A percentile compares a stretch with the other conserved stretches of the same genome.
Evolutionary conservation across 23 tunicate genomes (phyloP).

Genomic region (Corella eumyota): DNA sequence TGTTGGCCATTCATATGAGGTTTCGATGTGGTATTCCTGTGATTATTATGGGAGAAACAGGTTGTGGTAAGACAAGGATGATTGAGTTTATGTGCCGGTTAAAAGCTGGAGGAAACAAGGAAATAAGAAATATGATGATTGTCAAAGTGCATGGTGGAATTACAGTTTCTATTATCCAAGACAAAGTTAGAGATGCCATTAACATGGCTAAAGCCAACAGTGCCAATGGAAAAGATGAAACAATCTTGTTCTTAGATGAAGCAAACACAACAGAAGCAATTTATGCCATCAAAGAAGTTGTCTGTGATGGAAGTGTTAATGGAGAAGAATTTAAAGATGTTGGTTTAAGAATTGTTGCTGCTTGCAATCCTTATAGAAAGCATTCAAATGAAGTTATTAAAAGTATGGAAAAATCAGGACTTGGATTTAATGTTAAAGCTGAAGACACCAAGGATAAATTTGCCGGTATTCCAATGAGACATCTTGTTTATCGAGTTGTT

Average conservation of each 20-base stretch:
- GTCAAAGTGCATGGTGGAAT: slow-evolving; percentile 59
- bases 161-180: slow-evolving; percentile 16
- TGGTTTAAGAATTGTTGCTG: slow-evolving; percentile 28
- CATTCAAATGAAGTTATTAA: slow-evolving; percentile 22
- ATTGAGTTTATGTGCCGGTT: slow-evolving; percentile 54
- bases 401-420: slow-evolving; percentile 25
- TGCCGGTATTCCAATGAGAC: slow-evolving; percentile 34
- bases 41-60: slow-evolving; percentile 61
- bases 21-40: slow-evolving; percentile 61
- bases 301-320: slow-evolving; percentile 32
- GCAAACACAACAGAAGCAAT: slow-evolving; percentile 67
- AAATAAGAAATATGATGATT: slow-evolving; percentile 15
- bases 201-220: slow-evolving; percentile 13
- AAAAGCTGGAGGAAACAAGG: slow-evolving; percentile 6
- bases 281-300: slow-evolving; percentile 51
- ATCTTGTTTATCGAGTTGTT: slow-evolving; percentile 34
- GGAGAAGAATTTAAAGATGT: slow-evolving; percentile 16
- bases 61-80: slow-evolving; percentile 74
- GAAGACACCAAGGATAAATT: slow-evolving; percentile 16
- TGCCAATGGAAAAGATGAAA: background rate
- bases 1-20: slow-evolving; percentile 60
- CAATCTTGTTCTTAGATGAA: slow-evolving; percentile 39
- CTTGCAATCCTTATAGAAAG: slow-evolving; percentile 45
- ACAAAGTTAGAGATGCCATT: slow-evolving; percentile 9
- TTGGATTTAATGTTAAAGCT: slow-evolving; percentile 38